A percentile compares a stretch with the other conserved stretches of the same genome.
Evolutionary conservation across 2,113 vertebrate species (phyloP).

Genomic region (Mixornis gularis): DNA sequence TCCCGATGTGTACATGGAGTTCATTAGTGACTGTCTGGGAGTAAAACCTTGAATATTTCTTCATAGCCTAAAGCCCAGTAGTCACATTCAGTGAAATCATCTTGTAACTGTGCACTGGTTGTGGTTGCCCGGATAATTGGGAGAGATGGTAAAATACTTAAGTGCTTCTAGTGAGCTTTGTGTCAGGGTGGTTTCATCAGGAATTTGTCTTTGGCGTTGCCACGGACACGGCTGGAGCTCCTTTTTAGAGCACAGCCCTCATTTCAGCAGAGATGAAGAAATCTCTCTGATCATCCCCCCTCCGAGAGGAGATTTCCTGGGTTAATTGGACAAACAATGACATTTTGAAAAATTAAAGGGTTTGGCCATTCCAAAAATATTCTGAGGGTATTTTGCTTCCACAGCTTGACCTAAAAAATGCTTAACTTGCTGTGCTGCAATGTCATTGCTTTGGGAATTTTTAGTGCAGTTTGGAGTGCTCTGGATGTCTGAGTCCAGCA

Average conservation of each 20-base stretch:
- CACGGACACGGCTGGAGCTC: not conserved
- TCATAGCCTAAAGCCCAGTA: not conserved
- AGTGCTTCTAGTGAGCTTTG: not conserved
- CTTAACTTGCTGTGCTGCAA: not conserved
- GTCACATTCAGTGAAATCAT: not conserved
- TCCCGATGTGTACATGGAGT: not conserved
- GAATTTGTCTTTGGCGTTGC: not conserved
- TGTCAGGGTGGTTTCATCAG: not conserved
- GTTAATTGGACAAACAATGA: not conserved
- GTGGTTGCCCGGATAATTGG: not conserved
- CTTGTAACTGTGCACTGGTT: not conserved
- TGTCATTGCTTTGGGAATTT: not conserved
- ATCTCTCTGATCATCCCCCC: not conserved
- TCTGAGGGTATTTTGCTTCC: not conserved
- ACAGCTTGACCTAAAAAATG: not conserved
- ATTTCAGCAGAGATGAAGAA: not conserved
- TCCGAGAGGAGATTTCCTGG: not conserved
- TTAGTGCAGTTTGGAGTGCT: not conserved
- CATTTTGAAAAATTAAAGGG: not conserved
- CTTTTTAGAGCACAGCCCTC: not conserved
- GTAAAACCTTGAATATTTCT: not conserved
- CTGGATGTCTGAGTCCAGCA: not conserved
- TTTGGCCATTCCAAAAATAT: not conserved
- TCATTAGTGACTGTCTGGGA: not conserved
- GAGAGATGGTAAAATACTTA: not conserved